Evolutionary conservation across 2,888 invertebrate species (phyloP), one percentile per base, ranked within the genome.

Genomic region (Brachyptera risi): DNA sequence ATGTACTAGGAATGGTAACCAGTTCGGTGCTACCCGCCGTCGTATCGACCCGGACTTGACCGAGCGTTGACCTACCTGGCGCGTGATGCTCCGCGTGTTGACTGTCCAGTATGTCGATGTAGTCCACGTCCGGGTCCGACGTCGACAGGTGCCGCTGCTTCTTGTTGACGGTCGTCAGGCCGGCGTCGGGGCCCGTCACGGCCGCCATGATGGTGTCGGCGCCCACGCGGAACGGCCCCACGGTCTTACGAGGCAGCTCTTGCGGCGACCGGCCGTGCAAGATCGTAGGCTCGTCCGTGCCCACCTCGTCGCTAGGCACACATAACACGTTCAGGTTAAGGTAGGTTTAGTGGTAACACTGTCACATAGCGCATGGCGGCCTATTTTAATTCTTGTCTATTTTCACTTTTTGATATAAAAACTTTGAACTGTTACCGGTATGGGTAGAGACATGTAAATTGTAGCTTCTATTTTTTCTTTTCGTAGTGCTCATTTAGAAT

Each of bases 161-260:
- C 51, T 83, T 76, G 72, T 85, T 85, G 23, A 90, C 87, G 51
- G 86, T 83, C 0, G 87, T 86, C 2, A 93, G 78, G 1, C 93
- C 93, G 61, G 85, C 87, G 68, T 88, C 87, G 0, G 93, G 93
- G 7, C 93, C 93, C 0, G 92, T 88, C 70, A 85, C 85, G 59
- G 90, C 86, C 9, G 88, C 86, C 60, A 86, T 78, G 57, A 90
- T 78, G 56, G 82, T 80, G 58, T 79, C 77, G 26, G 79, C 71
- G 15, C 83, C 81, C 35, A 54, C 51, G 2, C 76, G 77, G 40
- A 77, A 73, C 49, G 71, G 67, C 11, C 77, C 80, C 54, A 86
- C 71, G 61, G 79, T 75, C 61, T 76, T 81, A 68, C 79, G 81
- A 1, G 90, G 90, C 67, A 92, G 76, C 71, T 89, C 88, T 58